A percentile compares a stretch with the other conserved stretches of the same genome.
phyloP scores from a whole-genome alignment of 2,113 vertebrate species.

The Oreochromis aureus region DNA sequence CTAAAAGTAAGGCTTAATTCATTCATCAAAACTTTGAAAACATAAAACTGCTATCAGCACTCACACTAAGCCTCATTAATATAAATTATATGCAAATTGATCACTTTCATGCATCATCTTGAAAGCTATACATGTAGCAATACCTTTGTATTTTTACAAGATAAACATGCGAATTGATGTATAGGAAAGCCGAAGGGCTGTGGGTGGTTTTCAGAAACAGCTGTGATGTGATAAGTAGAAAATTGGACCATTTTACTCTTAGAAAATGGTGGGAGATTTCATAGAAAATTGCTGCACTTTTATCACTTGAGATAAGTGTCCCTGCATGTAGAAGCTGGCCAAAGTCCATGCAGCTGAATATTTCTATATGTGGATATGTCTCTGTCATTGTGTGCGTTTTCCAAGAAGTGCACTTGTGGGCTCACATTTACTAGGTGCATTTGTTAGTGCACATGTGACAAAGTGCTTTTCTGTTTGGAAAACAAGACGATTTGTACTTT shows the following conservation, averaged over 20 bases:
- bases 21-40: not conserved
- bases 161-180: not conserved
- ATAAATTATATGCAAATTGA: not conserved
- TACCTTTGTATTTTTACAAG: not conserved
- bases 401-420: not conserved
- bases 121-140: not conserved
- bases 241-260: constrained; percentile 32
- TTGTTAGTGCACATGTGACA: not conserved
- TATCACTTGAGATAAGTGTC: constrained; percentile 18
- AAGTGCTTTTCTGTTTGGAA: not conserved
- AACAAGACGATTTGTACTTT: not conserved
- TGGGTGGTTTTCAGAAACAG: not conserved
- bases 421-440: not conserved
- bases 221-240: constrained; percentile 20
- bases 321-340: not conserved
- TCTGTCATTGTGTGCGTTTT: not conserved
- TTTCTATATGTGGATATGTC: not conserved
- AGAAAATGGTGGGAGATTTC: constrained; percentile 6
- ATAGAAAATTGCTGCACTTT: constrained; percentile 36
- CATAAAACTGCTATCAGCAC: not conserved
- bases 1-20: not conserved
- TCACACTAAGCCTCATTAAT: not conserved
- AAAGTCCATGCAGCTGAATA: not conserved
- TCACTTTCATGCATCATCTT: not conserved
- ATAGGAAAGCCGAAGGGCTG: not conserved